Base-by-base conservation (phyloP, 1,140 invertebrate genomes). In the Hydropsyche tenuis region DNA sequence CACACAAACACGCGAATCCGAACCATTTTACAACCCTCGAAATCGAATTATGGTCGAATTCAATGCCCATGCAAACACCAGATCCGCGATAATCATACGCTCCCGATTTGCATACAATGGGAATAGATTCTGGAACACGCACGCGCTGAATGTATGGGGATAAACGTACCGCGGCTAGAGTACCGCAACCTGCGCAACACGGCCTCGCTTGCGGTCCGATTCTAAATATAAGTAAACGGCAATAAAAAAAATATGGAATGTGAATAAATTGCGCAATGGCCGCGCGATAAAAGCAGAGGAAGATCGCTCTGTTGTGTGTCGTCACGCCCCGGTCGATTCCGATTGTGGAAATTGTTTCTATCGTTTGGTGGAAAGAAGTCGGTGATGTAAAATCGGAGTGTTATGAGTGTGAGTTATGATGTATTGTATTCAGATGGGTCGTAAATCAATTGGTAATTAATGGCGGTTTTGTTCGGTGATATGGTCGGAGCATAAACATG, bases 61-160 rank as follows among this genome's bases (percentile, higher is more conserved):
- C 53, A 63, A 30, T 25, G 56, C 69, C 1, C 20, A 53, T 69
- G 64, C 37, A 12, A 42, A 53, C 63, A 74, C 63, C 60, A 74
- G 73, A 69, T 74, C 22, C 70, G 60, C 43, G 73, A 74, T 74
- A 74, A 74, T 74, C 65, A 74, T 69, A 74, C 60, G 69, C 3
- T 37, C 30, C 3, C 22, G 46, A 74, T 74, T 74, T 74, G 42
- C 73, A 74, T 69, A 74, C 73, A 74, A 37, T 37, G 30, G 30
- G 30, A 37, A 74, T 74, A 70, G 48, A 62, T 70, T 63, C 66
- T 69, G 66, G 66, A 62, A 74, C 66, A 74, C 73, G 73, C 30
- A 37, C 30, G 56, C 56, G 22, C 22, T 62, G n/a, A n/a, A n/a
- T n/a, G n/a, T n/a, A n/a, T n/a, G n/a, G 30, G 9, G 30, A 37